Base-by-base conservation (phyloP, 2,888 invertebrate species). In the Leptarthrus brevirostris region DNA sequence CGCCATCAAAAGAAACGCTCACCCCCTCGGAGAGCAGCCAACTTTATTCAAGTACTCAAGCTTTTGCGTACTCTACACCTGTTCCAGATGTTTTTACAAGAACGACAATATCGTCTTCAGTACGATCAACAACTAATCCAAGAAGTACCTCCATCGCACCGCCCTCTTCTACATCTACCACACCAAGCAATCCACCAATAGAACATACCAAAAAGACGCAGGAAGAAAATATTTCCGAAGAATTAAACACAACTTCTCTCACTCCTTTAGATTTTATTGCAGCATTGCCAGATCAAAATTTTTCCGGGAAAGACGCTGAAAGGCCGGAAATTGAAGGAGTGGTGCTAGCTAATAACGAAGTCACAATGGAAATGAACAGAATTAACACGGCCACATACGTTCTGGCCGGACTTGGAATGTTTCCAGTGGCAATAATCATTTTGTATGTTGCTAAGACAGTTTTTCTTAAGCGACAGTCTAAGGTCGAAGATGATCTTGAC, bases 331-430 rank as follows among this genome's bases (percentile, higher is more conserved):
- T 22, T 14, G 74, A 47, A 18, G 75, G 74, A 14, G 44, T 71
- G 3, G 24, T 75, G 6, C 81, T 66, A 73, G 79, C 74, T 72
- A 86, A 86, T 74, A 87, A 87, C 76, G 89, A 88, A 77, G 88
- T 89, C 1, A 86, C 87, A 0, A 85, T 89, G 74, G 89, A 89
- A 82, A 87, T 87, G 78, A 86, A 88, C 36, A 88, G 89, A 53
- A 87, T 88, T 53, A 89, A 89, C 78, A 86, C 89, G 71, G 88
- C 89, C 0, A 89, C 89, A 0, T 88, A 89, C 77, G 88, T 90
- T 4, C 82, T 90, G 78, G 89, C 89, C 70, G 89, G 88, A 0
- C 82, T 90, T 56, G 89, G 89, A 6, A 87, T 89, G 78, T 80
- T 90, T 20, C 90, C 90, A 0, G 85, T 90, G 36, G 84, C 87